These are phyloP conservation scores for Stomorhina lunata DNA, from an alignment of 2,888 invertebrate species.

Conservation along the genomic window DNA sequence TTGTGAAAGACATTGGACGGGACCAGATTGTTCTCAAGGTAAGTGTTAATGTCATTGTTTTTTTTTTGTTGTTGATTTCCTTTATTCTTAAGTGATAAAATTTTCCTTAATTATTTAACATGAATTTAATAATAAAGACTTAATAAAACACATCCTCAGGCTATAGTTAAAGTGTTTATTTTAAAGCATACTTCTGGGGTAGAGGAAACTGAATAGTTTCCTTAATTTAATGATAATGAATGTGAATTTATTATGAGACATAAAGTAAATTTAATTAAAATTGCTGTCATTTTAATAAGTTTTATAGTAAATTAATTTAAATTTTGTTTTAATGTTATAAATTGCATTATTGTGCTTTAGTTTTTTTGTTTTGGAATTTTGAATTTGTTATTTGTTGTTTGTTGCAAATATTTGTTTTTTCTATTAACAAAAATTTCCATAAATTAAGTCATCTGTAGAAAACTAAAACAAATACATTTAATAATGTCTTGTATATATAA, in stretches of 20 bases:
- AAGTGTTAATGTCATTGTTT: constrained; percentile 73
- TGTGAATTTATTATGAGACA: background rate
- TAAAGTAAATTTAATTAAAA: constrained; percentile 55
- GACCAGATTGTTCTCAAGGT: constrained; percentile 97
- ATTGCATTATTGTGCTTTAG: background rate
- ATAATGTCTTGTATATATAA: constrained; percentile 27
- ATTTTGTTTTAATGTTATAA: constrained; percentile 26
- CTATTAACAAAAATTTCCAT: constrained; percentile 51
- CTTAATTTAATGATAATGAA: background rate
- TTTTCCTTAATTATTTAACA: constrained; percentile 29
- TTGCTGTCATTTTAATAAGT: constrained; percentile 56
- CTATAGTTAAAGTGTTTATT: background rate
- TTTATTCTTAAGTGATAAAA: too few relatives aligned
- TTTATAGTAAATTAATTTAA: constrained; percentile 53
- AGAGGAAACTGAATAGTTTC: background rate
- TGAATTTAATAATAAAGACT: background rate
- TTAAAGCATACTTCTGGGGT: background rate
- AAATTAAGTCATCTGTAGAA: constrained; percentile 51
- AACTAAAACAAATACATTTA: constrained; percentile 13
- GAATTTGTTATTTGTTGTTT: constrained; percentile 11
- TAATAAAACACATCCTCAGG: constrained; percentile 11
- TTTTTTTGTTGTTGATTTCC: background rate
- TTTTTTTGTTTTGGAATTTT: constrained; percentile 27
- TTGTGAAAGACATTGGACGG: constrained; percentile 96
- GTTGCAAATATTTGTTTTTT: constrained; percentile 37